Conservation (phyloP, 2,888 invertebrate genomes). For the Habrosyne pyritoides region DNA sequence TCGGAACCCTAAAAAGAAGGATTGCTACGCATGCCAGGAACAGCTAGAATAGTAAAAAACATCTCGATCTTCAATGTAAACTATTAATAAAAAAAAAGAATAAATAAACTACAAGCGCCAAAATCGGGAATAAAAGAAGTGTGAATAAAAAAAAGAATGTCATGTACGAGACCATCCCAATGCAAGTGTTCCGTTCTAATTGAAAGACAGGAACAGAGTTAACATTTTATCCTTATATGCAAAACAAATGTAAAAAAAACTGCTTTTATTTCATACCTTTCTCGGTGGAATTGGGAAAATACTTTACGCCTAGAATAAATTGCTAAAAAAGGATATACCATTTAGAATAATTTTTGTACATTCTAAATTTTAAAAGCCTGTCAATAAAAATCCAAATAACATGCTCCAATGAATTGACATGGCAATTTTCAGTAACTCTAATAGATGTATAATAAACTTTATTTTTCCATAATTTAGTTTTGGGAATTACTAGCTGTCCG, state of each 20-base stretch:
- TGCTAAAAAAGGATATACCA: not conserved
- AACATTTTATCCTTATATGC: not conserved
- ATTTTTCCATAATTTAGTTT: too few relatives aligned
- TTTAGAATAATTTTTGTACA: not conserved
- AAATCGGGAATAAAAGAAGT: not conserved
- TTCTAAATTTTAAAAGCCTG: not conserved
- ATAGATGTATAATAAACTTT: too few relatives aligned
- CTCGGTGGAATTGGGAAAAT: not conserved
- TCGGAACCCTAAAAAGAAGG: too few relatives aligned
- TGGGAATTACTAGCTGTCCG: too few relatives aligned
- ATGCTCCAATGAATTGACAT: too few relatives aligned
- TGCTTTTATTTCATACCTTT: not conserved
- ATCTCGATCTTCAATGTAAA: too few relatives aligned
- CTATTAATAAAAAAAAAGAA: not conserved
- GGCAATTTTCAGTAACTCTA: too few relatives aligned
- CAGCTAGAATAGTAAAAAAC: too few relatives aligned
- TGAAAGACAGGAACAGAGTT: constrained; percentile 2
- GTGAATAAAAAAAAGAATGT: not conserved
- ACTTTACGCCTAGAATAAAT: not conserved
- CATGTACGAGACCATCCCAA: not conserved
- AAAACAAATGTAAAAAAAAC: not conserved
- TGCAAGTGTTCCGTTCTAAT: constrained; percentile 1
- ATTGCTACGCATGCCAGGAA: too few relatives aligned
- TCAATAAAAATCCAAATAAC: not conserved
- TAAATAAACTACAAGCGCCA: not conserved